Conservation (phyloP, 2,888 invertebrate genomes). For the Dusona sp. region DNA sequence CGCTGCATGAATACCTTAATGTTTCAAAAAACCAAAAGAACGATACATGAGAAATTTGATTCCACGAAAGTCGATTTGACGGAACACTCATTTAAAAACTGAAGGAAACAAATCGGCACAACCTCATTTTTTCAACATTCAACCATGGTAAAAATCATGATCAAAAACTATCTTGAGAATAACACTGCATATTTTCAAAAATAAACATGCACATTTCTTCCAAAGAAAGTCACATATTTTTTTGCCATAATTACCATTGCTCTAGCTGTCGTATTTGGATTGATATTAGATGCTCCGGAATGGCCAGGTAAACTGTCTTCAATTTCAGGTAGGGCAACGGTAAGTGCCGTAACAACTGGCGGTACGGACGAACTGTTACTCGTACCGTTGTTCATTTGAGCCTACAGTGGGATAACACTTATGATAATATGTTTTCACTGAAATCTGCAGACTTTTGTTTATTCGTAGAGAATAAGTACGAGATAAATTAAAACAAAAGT, state of each 20-base stretch:
- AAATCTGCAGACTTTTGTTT: not conserved
- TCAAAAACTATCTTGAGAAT: no score
- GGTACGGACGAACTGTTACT: constrained; percentile 68
- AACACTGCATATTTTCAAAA: no score
- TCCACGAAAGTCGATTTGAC: no score
- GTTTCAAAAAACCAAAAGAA: no score
- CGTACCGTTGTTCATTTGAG: constrained; percentile 72
- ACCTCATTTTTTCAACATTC: no score
- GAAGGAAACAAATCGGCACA: no score
- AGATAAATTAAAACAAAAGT: not conserved
- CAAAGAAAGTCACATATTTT: not conserved
- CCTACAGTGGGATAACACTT: constrained; percentile 68
- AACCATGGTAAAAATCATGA: no score
- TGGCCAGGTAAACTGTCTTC: constrained; percentile 72
- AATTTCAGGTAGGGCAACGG: constrained; percentile 73
- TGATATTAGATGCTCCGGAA: constrained; percentile 71
- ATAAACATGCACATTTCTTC: not conserved
- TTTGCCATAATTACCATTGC: constrained; percentile 54
- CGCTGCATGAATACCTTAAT: no score
- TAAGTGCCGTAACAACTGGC: constrained; percentile 72
- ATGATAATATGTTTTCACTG: not conserved
- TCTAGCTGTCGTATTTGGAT: constrained; percentile 59
- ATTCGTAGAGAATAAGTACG: not conserved
- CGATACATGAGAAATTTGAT: no score
- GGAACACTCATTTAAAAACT: no score